Percentiles rank a stretch among this genome's conserved stretches.
Conservation (phyloP, 2,797 vertebrate genomes). For the Arctocebus calabarensis region DNA sequence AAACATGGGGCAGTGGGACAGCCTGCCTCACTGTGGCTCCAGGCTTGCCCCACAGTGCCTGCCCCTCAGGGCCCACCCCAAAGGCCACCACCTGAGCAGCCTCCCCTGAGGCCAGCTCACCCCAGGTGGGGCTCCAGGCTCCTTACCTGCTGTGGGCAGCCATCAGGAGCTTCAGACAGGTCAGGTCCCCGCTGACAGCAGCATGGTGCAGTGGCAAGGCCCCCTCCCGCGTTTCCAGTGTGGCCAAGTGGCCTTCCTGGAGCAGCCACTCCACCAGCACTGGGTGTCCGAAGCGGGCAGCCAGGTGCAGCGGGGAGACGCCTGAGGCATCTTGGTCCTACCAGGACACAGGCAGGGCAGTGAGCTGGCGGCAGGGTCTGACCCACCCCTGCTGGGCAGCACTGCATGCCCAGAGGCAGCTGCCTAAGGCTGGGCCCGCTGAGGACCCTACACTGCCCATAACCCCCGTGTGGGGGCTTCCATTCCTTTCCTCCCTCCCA, state of each 20-base stretch:
- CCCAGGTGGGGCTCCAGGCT: rapidly evolving
- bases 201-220: slow-evolving; percentile 93
- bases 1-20: rapidly evolving
- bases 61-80: neutral
- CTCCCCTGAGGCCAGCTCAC: rapidly evolving
- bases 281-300: slow-evolving; percentile 90
- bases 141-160: slow-evolving; percentile 87
- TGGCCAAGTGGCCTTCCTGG: slow-evolving; percentile 84
- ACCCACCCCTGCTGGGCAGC: rapidly evolving
- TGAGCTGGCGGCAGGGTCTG: rapidly evolving
- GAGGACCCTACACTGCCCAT: rapidly evolving
- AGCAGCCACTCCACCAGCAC: slow-evolving; percentile 91
- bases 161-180: slow-evolving; percentile 90
- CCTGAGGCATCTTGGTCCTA: slow-evolving; percentile 91
- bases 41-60: neutral
- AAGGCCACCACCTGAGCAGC: neutral
- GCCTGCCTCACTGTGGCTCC: neutral
- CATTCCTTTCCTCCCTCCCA: neutral
- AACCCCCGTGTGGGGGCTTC: rapidly evolving
- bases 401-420: rapidly evolving
- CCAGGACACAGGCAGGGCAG: neutral
- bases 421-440: rapidly evolving
- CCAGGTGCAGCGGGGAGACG: slow-evolving; percentile 91
- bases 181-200: slow-evolving; percentile 90
- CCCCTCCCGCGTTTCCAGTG: slow-evolving; percentile 89